Base-by-base conservation (phyloP, 2,797 vertebrate species). In the Hippoglossus hippoglossus region DNA sequence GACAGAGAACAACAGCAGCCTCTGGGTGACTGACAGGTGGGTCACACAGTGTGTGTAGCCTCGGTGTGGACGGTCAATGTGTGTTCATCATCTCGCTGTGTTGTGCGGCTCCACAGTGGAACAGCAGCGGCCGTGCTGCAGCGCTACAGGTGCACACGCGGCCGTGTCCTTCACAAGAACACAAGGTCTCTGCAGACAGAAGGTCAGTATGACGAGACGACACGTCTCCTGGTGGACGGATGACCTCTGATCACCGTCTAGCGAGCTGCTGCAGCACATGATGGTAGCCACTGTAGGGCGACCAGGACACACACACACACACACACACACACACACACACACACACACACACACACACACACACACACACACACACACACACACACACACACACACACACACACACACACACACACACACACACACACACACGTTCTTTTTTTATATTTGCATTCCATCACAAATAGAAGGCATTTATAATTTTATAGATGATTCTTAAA, bases 71-170 rank as follows among this genome's bases (percentile, higher is more conserved):
- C 18, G 18, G 18, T 19, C 19, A 19, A 19, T 34, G 47, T 46
- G 44, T 60, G 70, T 56, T 52, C 26, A 25, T 50, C 54, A 41
- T 28, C 36, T 10, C 10, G 46, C 36, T 4, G 65, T 64, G 12
- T 19, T 31, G 13, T 18, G 28, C 51, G 21, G 49, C 21, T 34
- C 9, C 10, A 53, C 18, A 15, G 10, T 12, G 12, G 56, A 39
- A 22, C 46, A 28, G 54, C 50, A 1, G 56, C 47, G 28, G 36
- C 44, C 1, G 21, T 71, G 67, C 50, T 60, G 68, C 69, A 41
- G 41, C 67, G 84, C 76, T 71, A 85, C 82, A 83, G 84, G 82
- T 85, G 79, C 57, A 71, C 47, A 19, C 13, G 21, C 67, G 24
- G 56, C 51, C 52, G 66, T 59, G 81, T 77, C 86, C 82, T 82